These are phyloP conservation scores for Liparis tanakae DNA, from an alignment of 2,797 vertebrate species.

Conservation along the genomic window DNA sequence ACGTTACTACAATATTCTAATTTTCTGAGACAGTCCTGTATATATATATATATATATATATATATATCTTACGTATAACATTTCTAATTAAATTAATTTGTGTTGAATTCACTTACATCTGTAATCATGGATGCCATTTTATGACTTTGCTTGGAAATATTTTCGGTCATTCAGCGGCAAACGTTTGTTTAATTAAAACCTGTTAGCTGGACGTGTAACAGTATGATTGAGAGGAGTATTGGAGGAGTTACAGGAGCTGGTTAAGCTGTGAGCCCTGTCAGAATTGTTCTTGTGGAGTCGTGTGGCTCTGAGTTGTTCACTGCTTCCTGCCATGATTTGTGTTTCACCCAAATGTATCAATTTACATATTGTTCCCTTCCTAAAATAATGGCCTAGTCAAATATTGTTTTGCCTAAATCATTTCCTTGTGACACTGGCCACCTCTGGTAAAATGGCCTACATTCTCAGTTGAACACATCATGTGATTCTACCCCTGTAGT, in stretches of 20 bases:
- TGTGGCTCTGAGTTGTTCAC: conserved; percentile 27
- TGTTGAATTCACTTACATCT: background rate
- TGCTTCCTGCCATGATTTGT: conserved; percentile 22
- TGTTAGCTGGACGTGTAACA: background rate
- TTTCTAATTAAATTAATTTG: background rate
- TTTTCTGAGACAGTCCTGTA: too few species aligned
- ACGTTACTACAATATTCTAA: too few species aligned
- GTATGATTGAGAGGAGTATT: background rate
- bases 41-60: too few species aligned
- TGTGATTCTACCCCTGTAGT: too few species aligned
- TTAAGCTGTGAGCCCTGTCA: conserved; percentile 17
- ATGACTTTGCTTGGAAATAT: background rate
- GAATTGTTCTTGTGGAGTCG: conserved; percentile 7
- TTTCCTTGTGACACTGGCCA: too few species aligned
- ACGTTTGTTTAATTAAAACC: background rate
- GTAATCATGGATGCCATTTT: background rate
- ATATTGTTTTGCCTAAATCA: too few species aligned
- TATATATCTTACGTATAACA: background rate
- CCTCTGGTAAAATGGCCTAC: too few species aligned
- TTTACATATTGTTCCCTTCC: too few species aligned
- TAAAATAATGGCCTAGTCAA: too few species aligned
- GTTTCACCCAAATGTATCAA: too few species aligned
- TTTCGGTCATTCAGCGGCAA: background rate
- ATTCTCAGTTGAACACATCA: too few species aligned
- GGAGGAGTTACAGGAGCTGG: conserved; percentile 14